Base-by-base conservation (phyloP, 2,888 invertebrate genomes). In the Cryptosula pallasiana region DNA sequence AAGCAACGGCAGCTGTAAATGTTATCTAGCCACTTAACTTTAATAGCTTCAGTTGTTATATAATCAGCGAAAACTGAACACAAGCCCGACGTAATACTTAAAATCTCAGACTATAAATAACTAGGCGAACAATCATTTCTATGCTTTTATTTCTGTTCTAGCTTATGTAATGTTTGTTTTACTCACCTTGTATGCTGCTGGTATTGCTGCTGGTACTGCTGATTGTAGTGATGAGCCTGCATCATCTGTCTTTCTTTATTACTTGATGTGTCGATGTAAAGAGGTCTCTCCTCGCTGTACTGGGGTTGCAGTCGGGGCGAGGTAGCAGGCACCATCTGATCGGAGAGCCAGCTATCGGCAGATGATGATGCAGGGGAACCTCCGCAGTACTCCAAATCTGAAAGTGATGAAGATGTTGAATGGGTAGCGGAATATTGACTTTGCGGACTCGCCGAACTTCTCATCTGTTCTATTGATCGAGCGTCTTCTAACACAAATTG, bases 311-410 rank as follows among this genome's bases (percentile, higher is more conserved):
- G 20, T 32, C 27, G 25, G 9, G 45, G 45, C 2, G 63, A 63
- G 3, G 27, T 27, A n/a, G 9, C 32, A 16, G 63, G 63, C 32
- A 63, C 63, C 63, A 63, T 63, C 32, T 63, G 63, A 34, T 63
- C 63, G 3, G 63, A 63, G 9, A 25, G 32, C 63, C 63, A 63
- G 63, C 63, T 63, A 25, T 63, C 63, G 5, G 34, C 63, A 29
- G 63, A 20, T 5, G 63, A 63, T 32, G 63, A 63, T 63, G 63
- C 63, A 9, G 63, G 63, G 63, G 63, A 63, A 13, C 63, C 27
- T 16, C 63, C 27, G 63, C 63, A 63, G 23, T 55, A 55, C 63
- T 63, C 63, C n/a, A 63, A 32, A 32, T 63, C 63, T 32, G 63
- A 32, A 27, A 63, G 63, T 5, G 63, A 27, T 32, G 63, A 63